Conservation (phyloP, 2,113 vertebrate species). For the Marcusenius ussheri region DNA sequence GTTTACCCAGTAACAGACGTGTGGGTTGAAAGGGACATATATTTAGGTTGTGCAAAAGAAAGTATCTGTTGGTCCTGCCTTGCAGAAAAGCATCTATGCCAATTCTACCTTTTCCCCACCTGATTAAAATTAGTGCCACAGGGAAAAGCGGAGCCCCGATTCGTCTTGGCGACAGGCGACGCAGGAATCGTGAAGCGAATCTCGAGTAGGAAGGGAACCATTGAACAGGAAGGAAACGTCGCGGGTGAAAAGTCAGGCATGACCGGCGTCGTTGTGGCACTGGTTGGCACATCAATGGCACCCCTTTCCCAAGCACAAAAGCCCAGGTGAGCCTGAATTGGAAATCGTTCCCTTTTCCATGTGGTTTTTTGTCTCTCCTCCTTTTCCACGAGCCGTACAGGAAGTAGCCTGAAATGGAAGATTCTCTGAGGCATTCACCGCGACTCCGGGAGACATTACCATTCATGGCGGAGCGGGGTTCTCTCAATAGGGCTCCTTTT, state of each 20-base stretch:
- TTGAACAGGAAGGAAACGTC: not conserved
- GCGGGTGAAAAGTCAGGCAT: too few relatives aligned
- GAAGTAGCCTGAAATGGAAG: constrained; percentile 5
- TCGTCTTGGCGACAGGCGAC: not conserved
- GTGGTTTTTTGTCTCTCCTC: not conserved
- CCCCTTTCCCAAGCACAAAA: not conserved
- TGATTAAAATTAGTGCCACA: not conserved
- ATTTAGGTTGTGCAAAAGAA: not conserved
- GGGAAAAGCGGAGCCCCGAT: not conserved
- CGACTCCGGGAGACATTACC: not conserved
- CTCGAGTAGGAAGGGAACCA: not conserved
- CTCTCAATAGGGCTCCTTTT: not conserved
- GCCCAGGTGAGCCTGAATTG: not conserved
- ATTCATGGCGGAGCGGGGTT: not conserved
- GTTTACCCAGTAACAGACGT: not conserved
- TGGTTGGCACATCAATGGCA: not conserved
- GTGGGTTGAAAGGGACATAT: not conserved
- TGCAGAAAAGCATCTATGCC: not conserved
- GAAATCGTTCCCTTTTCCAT: not conserved
- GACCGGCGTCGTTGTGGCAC: not conserved
- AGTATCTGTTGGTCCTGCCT: not conserved
- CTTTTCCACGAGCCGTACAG: not conserved
- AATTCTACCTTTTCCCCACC: not conserved
- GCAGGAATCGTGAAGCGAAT: not conserved
- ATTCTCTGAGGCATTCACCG: constrained; percentile 1